Evolutionary conservation across 2,888 invertebrate species (phyloP).

Genomic region (Agrotis segetum): DNA sequence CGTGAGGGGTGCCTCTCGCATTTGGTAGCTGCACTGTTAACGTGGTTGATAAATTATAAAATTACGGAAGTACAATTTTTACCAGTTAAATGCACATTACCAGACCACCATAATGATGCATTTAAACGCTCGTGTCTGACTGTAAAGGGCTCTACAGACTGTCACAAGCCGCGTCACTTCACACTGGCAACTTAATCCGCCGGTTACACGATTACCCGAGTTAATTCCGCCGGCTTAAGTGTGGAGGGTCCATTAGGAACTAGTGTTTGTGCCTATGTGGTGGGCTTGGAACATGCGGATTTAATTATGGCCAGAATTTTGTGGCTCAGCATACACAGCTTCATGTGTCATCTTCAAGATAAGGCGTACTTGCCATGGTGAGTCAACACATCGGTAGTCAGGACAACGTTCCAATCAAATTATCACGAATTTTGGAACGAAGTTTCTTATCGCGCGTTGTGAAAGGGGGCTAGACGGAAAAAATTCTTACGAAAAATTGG

Average conservation of each 20-base stretch:
- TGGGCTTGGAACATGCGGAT: not conserved
- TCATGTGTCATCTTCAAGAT: not conserved
- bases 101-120: conserved; percentile 17
- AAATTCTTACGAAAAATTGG: too few relatives aligned
- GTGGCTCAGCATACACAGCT: too few relatives aligned
- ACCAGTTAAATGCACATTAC: not conserved
- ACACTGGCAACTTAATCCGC: conserved; percentile 31
- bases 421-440: too few relatives aligned
- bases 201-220: conserved; percentile 38
- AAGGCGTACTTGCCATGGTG: not conserved
- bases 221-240: conserved; percentile 40
- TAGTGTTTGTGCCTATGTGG: not conserved
- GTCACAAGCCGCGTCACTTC: conserved; percentile 41
- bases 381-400: not conserved
- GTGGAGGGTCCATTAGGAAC: conserved; percentile 19
- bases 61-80: too few relatives aligned
- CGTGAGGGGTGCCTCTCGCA: too few relatives aligned
- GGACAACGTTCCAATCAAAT: too few relatives aligned
- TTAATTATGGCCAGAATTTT: not conserved
- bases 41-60: too few relatives aligned
- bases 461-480: too few relatives aligned
- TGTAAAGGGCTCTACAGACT: conserved; percentile 36
- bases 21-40: too few relatives aligned
- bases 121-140: conserved; percentile 9
- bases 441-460: too few relatives aligned